Evolutionary conservation across 2,113 vertebrate species (phyloP).

Genomic region (Actinemys pallida): DNA sequence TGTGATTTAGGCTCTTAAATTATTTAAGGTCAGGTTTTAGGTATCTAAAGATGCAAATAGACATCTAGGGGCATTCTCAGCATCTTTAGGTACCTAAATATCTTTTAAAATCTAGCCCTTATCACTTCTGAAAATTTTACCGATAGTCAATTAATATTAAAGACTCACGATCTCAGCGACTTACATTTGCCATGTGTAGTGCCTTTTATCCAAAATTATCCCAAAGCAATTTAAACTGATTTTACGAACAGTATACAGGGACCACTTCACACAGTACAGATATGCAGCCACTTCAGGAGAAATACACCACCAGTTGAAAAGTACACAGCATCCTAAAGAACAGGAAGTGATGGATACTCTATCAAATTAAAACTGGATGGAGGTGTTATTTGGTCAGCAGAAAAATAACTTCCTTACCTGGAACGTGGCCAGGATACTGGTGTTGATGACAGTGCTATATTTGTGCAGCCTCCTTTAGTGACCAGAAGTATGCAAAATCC

Average conservation of each 20-base stretch:
- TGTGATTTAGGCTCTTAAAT: neutral
- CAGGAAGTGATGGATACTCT: neutral
- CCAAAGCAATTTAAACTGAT: neutral
- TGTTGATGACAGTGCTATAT: neutral
- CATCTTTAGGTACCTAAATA: neutral
- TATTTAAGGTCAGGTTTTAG: neutral
- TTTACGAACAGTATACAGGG: neutral
- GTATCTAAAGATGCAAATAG: neutral
- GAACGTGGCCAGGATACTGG: neutral
- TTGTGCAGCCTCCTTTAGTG: neutral
- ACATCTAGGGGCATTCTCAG: accelerated
- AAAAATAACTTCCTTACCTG: neutral
- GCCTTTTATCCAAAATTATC: neutral
- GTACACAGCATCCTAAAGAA: neutral
- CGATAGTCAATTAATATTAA: neutral
- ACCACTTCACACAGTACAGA: neutral
- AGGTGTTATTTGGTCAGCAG: neutral
- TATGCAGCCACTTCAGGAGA: neutral
- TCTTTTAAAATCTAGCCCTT: neutral
- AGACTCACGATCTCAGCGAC: neutral
- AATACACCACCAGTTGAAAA: neutral
- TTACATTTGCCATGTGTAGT: neutral
- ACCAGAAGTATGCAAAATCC: neutral
- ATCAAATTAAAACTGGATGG: neutral
- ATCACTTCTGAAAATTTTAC: neutral